Base-by-base conservation (phyloP, 2,888 invertebrate genomes). In the Ctena decussata region DNA sequence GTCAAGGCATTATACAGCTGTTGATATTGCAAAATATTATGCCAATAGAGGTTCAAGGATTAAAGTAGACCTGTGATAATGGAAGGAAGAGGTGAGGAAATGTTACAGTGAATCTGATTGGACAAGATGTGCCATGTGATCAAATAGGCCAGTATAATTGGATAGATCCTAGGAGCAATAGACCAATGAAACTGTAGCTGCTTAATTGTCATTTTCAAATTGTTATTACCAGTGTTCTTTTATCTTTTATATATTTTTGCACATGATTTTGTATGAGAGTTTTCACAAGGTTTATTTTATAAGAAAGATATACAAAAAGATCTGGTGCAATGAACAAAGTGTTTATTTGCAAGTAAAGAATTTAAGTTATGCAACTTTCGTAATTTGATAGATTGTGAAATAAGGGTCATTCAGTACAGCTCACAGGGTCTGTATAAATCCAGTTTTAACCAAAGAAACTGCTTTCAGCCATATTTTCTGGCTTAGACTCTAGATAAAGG, bases 41-140 rank as follows among this genome's bases (percentile, higher is more conserved):
- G 65, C 35, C 32, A 35, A 21, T 15, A 12, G 18, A 35, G 3
- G 65, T 65, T 65, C 65, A 15, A 35, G 35, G 15, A 60, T 27
- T 27, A 3, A 60, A 65, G 24, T 15, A 35, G 32, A 35, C 24
- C 65, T 65, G 65, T 35, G 65, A 32, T 65, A 32, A 32, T 24
- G 6, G 60, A 21, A 11, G 30, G 35, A 35, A 65, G 35, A 65
- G 65, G 35, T 65, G 21, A 2, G 32, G 65, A 65, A 15, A 21
- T 65, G 15, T 65, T 15, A 30, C 35, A 35, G 21, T 35, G 65
- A 35, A 65, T 65, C 65, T 65, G 65, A 65, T 65, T 65, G 65
- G 65, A 35, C 21, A 35, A 35, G 6, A 65, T 35, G 65, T 65
- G 65, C 65, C 65, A 65, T 65, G 65, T 65, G 65, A 65, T 65